Base-by-base conservation (phyloP, 2,113 vertebrate genomes). In the Hypocryptadius cinnamomeus region DNA sequence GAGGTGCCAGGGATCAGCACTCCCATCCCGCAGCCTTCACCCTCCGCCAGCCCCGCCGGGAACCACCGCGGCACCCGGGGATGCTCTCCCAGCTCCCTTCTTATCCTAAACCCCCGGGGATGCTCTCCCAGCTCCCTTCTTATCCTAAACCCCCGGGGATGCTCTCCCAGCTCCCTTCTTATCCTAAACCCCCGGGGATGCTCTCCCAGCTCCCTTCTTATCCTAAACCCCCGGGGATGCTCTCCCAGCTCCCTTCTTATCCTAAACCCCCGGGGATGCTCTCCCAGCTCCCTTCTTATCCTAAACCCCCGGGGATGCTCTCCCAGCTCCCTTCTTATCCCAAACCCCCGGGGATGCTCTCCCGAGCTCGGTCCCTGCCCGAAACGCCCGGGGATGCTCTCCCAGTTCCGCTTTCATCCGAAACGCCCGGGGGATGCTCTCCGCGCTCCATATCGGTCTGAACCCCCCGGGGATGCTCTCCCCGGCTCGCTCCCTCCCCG, bases 371-470 rank as follows among this genome's bases (percentile, higher is more conserved):
- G 12, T 10, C 2, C 44, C 7, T 14, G 3, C 13, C 44, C 16
- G 3, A 50, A 47, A 1, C 20, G 4, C 13, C n/a, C 21, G 20
- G 54, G 31, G 54, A 54, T 11, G 22, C 37, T 27, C 30, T 40
- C 48, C 31, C 15, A 6, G 16, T 1, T 25, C 44, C 1, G 7
- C 23, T 8, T 59, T 4, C 2, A 3, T 9, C 66, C n/a, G 5
- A 69, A 39, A 2, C 4, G 7, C 53, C 10, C 18, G 18, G 19
- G 30, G 31, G 31, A 56, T 33, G 31, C 53, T 56, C 19, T 21
- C 53, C 53, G 6, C 2, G 30, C 3, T 27, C 45, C 1, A 1
- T 17, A 0, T 33, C 3, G 2, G 0, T 2, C 68, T 11, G 10
- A 54, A 33, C 7, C 6, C 53, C 31, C 14, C 19, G 33, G 40